phyloP scores from a whole-genome alignment of 2,888 invertebrate genomes.

The Gari tellinella region DNA sequence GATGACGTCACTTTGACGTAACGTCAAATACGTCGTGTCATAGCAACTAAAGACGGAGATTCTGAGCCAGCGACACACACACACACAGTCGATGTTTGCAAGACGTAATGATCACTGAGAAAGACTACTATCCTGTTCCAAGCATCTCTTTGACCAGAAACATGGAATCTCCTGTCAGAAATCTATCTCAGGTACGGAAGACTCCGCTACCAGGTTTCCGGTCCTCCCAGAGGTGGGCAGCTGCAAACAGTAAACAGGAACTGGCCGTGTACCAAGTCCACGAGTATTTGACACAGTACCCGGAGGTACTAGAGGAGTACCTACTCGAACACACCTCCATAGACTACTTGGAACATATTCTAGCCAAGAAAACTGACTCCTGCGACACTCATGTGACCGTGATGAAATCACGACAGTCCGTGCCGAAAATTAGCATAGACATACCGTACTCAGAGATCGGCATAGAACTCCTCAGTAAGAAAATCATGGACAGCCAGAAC shows the following conservation, averaged over 20 bases:
- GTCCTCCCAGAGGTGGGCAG: slow-evolving; percentile 39
- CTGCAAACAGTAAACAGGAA: slow-evolving; percentile 8
- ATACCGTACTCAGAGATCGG: slow-evolving; percentile 38
- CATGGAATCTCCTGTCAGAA: slow-evolving; percentile 43
- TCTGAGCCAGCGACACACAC: no score
- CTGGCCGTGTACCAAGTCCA: slow-evolving; percentile 47
- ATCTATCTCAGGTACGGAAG: slow-evolving; percentile 12
- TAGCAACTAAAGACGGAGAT: background rate
- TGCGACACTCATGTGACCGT: background rate
- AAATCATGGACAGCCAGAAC: slow-evolving; percentile 40
- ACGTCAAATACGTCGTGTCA: background rate
- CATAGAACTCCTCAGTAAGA: slow-evolving; percentile 30
- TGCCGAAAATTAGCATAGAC: slow-evolving; percentile 12
- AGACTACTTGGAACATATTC: slow-evolving; percentile 48
- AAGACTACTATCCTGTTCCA: no score
- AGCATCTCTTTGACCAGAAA: no score
- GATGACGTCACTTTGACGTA: no score
- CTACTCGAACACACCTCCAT: slow-evolving; percentile 50
- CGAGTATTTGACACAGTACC: slow-evolving; percentile 54
- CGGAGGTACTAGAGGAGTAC: slow-evolving; percentile 60
- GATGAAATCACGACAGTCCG: no score
- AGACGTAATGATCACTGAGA: no score
- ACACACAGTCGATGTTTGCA: no score
- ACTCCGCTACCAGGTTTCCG: slow-evolving; percentile 34
- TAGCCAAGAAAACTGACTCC: slow-evolving; percentile 20